These are phyloP conservation scores for Aleiodes testaceus DNA, from an alignment of 2,888 invertebrate genomes.

Conservation along the genomic window DNA sequence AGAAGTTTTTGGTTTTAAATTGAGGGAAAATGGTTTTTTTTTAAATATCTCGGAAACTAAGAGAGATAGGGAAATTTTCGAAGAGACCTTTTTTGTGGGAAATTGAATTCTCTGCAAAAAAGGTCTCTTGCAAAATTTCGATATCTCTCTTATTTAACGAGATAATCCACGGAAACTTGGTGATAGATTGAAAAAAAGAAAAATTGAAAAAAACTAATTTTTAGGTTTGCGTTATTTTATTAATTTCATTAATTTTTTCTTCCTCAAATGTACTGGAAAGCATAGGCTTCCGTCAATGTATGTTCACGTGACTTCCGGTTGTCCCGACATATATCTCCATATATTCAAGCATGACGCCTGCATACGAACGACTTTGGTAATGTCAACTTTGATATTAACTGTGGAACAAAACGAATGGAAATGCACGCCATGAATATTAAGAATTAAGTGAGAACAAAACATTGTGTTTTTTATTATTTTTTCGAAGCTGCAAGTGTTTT, in stretches of 20 bases:
- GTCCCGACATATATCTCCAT: slow-evolving; percentile 49
- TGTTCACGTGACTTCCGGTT: slow-evolving; percentile 68
- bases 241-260: slow-evolving; percentile 19
- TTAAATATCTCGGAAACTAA: too few species aligned
- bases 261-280: slow-evolving; percentile 28
- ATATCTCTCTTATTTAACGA: neutral
- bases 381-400: slow-evolving; percentile 33
- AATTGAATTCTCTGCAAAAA: too few species aligned
- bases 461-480: neutral
- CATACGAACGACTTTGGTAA: slow-evolving; percentile 48
- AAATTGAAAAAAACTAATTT: slow-evolving; percentile 26
- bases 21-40: too few species aligned
- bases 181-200: too few species aligned
- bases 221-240: slow-evolving; percentile 48
- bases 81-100: too few species aligned
- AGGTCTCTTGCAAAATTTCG: too few species aligned
- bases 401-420: slow-evolving; percentile 19
- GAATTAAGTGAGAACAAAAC: neutral
- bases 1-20: too few species aligned
- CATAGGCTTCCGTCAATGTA: slow-evolving; percentile 61
- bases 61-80: too few species aligned
- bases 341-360: slow-evolving; percentile 48
- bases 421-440: slow-evolving; percentile 11
- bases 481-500: neutral
- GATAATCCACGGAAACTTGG: too few species aligned